Percentiles rank a stretch among this genome's conserved stretches.
These are phyloP conservation scores for Tenthredo mesomela DNA, from an alignment of 2,888 invertebrate species.

Conservation along the genomic window DNA sequence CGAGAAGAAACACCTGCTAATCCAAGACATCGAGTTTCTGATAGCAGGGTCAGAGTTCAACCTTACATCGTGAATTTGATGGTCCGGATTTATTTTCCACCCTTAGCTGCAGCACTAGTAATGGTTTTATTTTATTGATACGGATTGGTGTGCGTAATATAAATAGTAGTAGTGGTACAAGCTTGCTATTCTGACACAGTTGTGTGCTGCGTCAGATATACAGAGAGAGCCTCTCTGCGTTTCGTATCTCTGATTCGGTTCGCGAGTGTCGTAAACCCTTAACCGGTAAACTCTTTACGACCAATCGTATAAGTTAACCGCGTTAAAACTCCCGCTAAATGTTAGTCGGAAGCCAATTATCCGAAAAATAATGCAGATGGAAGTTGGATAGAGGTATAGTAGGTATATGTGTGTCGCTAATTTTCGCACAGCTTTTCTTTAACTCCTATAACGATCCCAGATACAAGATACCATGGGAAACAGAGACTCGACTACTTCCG, in stretches of 20 bases:
- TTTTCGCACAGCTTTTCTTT: background rate
- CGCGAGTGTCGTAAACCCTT: slow-evolving; percentile 41
- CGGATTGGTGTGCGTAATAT: background rate
- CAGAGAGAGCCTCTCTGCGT: background rate
- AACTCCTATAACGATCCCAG: background rate
- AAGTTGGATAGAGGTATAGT: background rate
- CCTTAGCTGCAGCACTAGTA: background rate
- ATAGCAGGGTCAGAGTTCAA: background rate
- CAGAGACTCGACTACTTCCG: background rate
- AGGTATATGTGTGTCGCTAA: background rate
- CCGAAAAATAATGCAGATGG: background rate
- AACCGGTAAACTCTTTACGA: slow-evolving; percentile 39
- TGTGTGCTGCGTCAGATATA: slow-evolving; percentile 26
- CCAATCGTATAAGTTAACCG: slow-evolving; percentile 42
- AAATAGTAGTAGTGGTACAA: background rate
- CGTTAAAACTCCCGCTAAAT: slow-evolving; percentile 38
- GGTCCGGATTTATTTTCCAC: background rate
- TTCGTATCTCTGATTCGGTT: slow-evolving; percentile 1
- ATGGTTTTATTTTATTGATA: background rate
- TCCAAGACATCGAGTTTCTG: background rate
- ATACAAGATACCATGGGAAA: background rate
- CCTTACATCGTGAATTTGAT: background rate
- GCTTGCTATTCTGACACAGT: background rate
- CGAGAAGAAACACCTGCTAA: background rate
- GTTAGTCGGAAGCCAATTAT: slow-evolving; percentile 36